phyloP scores from a whole-genome alignment of 2,888 invertebrate species.

The Apoderus coryli region DNA sequence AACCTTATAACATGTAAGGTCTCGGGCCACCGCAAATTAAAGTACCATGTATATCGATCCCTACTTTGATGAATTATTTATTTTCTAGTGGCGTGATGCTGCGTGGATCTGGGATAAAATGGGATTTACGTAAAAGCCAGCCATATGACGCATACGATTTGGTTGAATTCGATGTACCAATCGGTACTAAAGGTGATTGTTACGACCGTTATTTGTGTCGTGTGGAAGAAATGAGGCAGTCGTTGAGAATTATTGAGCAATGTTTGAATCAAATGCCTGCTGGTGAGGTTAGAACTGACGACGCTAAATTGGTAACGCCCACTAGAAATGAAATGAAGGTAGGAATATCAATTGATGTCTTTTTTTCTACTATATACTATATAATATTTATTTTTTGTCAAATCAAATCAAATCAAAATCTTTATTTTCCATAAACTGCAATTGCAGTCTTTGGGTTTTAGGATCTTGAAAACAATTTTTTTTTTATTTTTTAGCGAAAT shows the following conservation, averaged over 20 bases:
- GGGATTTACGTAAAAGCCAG: constrained; percentile 91
- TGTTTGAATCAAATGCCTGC: constrained; percentile 96
- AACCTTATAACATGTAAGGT: too few species aligned
- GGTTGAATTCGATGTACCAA: constrained; percentile 93
- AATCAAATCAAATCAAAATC: too few species aligned
- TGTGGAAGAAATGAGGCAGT: constrained; percentile 92
- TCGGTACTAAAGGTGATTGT: constrained; percentile 91
- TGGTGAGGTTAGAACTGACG: constrained; percentile 89
- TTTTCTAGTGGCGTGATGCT: constrained; percentile 86
- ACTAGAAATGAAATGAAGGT: constrained; percentile 92
- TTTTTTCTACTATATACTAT: too few species aligned
- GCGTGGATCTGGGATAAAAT: constrained; percentile 95
- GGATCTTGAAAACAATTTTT: too few species aligned
- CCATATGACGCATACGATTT: constrained; percentile 94
- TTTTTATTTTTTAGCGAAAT: too few species aligned
- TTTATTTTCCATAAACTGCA: too few species aligned
- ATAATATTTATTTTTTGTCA: too few species aligned
- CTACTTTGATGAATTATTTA: constrained; percentile 1
- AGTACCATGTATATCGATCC: background rate
- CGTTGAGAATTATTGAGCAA: constrained; percentile 85
- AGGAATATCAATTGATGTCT: constrained; percentile 13
- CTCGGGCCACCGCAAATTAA: too few species aligned
- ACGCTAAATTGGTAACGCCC: constrained; percentile 87
- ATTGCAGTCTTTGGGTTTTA: too few species aligned
- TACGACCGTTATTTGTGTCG: constrained; percentile 86